Base-by-base conservation (phyloP, 2,888 invertebrate species). In the Chymomyza caudatula region DNA sequence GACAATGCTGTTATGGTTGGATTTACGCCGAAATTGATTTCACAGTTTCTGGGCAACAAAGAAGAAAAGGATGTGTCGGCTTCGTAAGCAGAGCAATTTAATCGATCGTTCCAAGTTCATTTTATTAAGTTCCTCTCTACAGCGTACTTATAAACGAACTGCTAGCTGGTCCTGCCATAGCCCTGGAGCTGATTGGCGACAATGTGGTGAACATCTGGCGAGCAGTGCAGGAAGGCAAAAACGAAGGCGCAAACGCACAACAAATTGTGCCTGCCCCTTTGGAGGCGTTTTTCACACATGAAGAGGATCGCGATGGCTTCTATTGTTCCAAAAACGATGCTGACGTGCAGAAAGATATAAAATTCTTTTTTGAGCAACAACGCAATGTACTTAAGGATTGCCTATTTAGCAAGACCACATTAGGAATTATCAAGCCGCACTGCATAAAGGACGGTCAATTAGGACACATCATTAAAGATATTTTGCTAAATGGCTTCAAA, bases 401-500 rank as follows among this genome's bases (percentile, higher is more conserved):
- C 0, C 91, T 91, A 2, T 88, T 94, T 4, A 91, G 92, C 37
- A 94, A 95, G 83, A 94, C 94, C 73, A 95, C 96, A 0, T 93
- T 96, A 62, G 96, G 96, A 83, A 91, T 98, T 60, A 94, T 98
- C 53, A 98, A 98, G 89, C 98, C 98, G 0, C 98, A 98, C 90
- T 95, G 95, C 11, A 91, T 98, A 4, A 92, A 94, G 72, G 94
- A 95, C 86, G 95, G 87, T 0, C 83, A 93, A 73, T 87, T 93
- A 52, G 97, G 97, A 0, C 90, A 92, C 60, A 95, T 97, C 2
- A 91, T 97, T 19, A 92, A 92, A 60, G 93, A 93, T 29, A 96
- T 98, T 55, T 92, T 93, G 66, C 93, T 94, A n/a, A 93, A 93
- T 62, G 94, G 95, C 1, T 98, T 95, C 85, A 92, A 93, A 53